Base-by-base conservation (phyloP, 2,888 invertebrate species). In the Lithophane socia region DNA sequence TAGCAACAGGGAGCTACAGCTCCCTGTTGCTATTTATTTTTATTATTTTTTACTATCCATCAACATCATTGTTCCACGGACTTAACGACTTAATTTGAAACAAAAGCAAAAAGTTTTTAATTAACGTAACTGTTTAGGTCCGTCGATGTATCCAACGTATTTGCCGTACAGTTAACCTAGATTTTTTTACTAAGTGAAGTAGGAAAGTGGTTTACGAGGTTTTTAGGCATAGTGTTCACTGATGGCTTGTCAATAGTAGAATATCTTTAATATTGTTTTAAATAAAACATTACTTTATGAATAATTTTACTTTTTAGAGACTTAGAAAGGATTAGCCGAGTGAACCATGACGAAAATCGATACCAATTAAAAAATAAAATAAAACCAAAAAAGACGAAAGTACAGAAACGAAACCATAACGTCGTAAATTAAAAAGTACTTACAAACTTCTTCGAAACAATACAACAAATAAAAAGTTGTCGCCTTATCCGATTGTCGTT, bases 61-160 rank as follows among this genome's bases (percentile, higher is more conserved):
- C 82, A 85, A 69, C 82, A 85, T 64, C 66, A 58, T 60, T 54
- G 63, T 73, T 66, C 61, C 47, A 13, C 37, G 1, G 77, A 68
- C 84, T 69, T 79, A 86, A 81, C 67, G 71, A 49, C 77, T 85
- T 82, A 56, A 82, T 72, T 77, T 75, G 24, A 60, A 83, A 82
- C 70, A 77, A 77, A 85, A 64, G 67, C 77, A 74, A 72, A 82
- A 73, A 73, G 69, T 67, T 64, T 69, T 77, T 85, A 83, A 82
- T 85, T 83, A 77, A 82, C 71, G 52, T 54, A 54, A 72, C 61
- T 69, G 65, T 72, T 85, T 82, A 77, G 82, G 73, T 74, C 47
- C 58, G 70, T 29, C 64, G 10, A 71, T 85, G 65, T 83, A 74
- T 68, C 64, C 60, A 58, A 56, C 37, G 61, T 85, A 77, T 83